These are phyloP conservation scores for Tenebrosternarchus preto DNA, from an alignment of 2,113 vertebrate genomes.

Conservation along the genomic window DNA sequence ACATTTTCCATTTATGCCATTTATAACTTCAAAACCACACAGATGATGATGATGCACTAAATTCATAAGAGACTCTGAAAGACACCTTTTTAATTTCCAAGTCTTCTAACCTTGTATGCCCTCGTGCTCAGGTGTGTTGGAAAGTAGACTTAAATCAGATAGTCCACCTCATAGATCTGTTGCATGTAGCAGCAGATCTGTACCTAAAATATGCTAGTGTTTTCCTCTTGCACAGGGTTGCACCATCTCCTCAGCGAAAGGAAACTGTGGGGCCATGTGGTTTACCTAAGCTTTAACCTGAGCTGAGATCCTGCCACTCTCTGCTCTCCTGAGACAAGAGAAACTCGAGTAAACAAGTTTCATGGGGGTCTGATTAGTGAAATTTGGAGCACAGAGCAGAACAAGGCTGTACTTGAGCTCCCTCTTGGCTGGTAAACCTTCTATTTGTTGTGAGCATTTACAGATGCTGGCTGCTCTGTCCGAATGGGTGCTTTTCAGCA, in stretches of 20 bases:
- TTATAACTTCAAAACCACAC: constrained; percentile 11
- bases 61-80: background rate
- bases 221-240: constrained; percentile 26
- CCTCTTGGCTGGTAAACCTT: constrained; percentile 35
- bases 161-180: background rate
- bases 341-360: constrained; percentile 29
- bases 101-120: background rate
- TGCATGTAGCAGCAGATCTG: background rate
- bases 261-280: background rate
- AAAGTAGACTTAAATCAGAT: background rate
- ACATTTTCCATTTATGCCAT: constrained; percentile 35
- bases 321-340: constrained; percentile 4
- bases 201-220: constrained; percentile 8
- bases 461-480: constrained; percentile 9
- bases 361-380: constrained; percentile 35
- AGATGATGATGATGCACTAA: constrained; percentile 1
- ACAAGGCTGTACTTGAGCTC: constrained; percentile 20
- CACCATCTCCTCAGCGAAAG: constrained; percentile 17
- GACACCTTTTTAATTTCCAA: background rate
- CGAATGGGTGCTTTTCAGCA: background rate
- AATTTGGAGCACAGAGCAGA: constrained; percentile 19
- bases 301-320: background rate
- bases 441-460: constrained; percentile 40
- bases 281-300: constrained; percentile 23
- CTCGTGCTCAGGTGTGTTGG: background rate